A percentile compares a stretch with the other conserved stretches of the same genome.
Evolutionary conservation across 2,113 vertebrate genomes (phyloP).

Genomic region (Chelonoidis abingdonii): DNA sequence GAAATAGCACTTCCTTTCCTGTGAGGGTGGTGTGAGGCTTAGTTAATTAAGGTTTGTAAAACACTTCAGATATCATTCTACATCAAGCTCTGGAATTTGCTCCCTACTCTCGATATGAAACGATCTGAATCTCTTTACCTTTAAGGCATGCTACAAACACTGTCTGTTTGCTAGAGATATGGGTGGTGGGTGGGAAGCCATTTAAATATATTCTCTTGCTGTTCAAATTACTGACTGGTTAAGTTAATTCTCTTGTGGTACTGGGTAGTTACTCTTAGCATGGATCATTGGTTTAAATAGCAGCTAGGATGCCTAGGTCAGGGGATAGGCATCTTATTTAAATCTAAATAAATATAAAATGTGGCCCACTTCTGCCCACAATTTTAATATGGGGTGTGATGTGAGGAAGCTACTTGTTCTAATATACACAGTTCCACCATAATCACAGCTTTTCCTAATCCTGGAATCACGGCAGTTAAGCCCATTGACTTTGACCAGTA

Average conservation of each 20-base stretch:
- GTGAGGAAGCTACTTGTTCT: neutral
- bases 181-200: neutral
- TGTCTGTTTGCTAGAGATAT: neutral
- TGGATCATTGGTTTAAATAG: rapidly evolving
- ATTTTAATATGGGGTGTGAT: neutral
- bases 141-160: neutral
- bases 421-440: neutral
- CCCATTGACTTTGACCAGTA: neutral
- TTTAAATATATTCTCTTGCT: neutral
- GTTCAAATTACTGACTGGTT: neutral
- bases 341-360: neutral
- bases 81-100: neutral
- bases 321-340: neutral
- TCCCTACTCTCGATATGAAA: neutral
- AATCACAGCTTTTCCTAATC: rapidly evolving
- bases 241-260: neutral
- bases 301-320: rapidly evolving
- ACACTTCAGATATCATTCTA: neutral
- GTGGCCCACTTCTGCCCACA: rapidly evolving
- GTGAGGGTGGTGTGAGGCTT: neutral
- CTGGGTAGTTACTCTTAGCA: rapidly evolving
- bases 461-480: neutral
- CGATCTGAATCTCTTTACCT: neutral
- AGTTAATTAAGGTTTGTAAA: neutral
- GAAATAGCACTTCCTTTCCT: neutral